These are phyloP conservation scores for Xyrichtys novacula DNA, from an alignment of 2,797 vertebrate species.

Conservation along the genomic window DNA sequence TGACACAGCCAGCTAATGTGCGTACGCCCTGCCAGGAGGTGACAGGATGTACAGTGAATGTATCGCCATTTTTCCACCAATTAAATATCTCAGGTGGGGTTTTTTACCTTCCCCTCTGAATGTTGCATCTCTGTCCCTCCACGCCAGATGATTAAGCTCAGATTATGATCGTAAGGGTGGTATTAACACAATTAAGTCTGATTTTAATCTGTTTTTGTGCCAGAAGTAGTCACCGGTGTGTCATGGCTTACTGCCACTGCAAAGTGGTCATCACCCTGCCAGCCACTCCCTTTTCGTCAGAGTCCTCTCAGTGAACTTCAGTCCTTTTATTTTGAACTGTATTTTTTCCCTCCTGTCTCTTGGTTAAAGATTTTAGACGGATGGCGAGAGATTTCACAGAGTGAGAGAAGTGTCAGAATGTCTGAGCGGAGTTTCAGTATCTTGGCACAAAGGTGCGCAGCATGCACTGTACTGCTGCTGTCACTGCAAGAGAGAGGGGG, in stretches of 20 bases:
- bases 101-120: constrained; percentile 5
- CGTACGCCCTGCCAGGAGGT: constrained; percentile 21
- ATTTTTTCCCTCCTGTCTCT: constrained; percentile 18
- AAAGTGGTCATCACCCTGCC: constrained; percentile 62
- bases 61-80: constrained; percentile 11
- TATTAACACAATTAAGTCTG: constrained; percentile 18
- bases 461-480: constrained; percentile 44
- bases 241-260: constrained; percentile 49
- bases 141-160: background rate
- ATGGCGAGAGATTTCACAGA: constrained; percentile 30
- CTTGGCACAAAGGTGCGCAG: constrained; percentile 16
- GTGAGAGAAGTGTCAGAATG: constrained; percentile 14
- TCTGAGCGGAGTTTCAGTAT: constrained; percentile 18
- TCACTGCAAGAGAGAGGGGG: constrained; percentile 33
- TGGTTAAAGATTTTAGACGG: constrained; percentile 34
- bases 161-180: constrained; percentile 12
- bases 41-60: background rate
- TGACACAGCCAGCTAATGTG: constrained; percentile 45
- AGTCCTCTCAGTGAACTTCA: constrained; percentile 45
- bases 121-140: background rate
- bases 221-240: constrained; percentile 41
- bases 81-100: constrained; percentile 13
- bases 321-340: constrained; percentile 40
- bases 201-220: constrained; percentile 34
- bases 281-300: constrained; percentile 74